A percentile compares a stretch with the other conserved stretches of the same genome.
These are phyloP conservation scores for Brienomyrus longianalis DNA, from an alignment of 2,113 vertebrate species.

Conservation along the genomic window DNA sequence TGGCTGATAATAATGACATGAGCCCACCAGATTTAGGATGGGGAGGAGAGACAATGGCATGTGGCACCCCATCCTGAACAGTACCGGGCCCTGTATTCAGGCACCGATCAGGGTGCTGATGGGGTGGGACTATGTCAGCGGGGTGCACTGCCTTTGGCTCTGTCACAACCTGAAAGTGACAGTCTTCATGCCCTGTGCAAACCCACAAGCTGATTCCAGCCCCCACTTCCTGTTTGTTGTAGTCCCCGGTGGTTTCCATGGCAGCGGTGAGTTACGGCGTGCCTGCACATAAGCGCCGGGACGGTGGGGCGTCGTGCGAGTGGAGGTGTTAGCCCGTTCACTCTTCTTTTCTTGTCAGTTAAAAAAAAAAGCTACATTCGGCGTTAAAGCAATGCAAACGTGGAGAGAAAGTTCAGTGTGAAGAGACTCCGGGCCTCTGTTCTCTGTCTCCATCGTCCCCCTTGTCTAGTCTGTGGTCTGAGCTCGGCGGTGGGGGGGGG, in stretches of 20 bases:
- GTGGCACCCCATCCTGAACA: constrained; percentile 38
- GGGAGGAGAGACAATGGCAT: constrained; percentile 23
- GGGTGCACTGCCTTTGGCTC: not conserved
- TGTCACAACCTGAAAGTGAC: not conserved
- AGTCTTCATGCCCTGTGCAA: not conserved
- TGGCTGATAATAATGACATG: constrained; percentile 50
- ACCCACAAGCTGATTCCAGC: not conserved
- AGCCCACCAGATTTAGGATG: not conserved
- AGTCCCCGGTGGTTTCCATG: not conserved
- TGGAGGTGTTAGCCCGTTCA: not conserved
- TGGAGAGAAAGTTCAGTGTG: not conserved
- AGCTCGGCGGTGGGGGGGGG: not conserved
- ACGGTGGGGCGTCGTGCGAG: not conserved
- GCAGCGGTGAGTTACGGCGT: not conserved
- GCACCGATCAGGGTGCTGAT: not conserved
- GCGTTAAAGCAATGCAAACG: constrained; percentile 45
- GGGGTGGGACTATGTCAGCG: constrained; percentile 24
- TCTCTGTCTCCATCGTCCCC: constrained; percentile 9
- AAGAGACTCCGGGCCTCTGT: not conserved
- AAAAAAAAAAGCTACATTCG: constrained; percentile 45
- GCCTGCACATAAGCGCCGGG: not conserved
- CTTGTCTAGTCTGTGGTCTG: not conserved
- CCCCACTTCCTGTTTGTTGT: constrained; percentile 4
- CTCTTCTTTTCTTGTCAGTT: constrained; percentile 26
- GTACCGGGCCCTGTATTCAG: not conserved